Conservation (phyloP, 2,113 vertebrate species). For the Amphiprion percula region DNA sequence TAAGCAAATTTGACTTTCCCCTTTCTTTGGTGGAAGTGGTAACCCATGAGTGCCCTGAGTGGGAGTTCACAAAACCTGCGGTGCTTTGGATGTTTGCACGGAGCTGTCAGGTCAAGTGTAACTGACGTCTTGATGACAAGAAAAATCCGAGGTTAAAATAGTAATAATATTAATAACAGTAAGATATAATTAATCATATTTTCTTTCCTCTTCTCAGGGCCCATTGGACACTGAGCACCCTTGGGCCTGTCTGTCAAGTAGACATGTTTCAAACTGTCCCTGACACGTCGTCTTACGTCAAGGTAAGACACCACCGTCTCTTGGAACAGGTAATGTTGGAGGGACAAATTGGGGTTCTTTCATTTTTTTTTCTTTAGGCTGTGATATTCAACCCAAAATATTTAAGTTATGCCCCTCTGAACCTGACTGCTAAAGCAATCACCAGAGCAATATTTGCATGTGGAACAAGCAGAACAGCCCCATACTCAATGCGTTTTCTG, state of each 20-base stretch:
- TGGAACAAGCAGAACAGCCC: not conserved
- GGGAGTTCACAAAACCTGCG: slow-evolving; percentile 21
- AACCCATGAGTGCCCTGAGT: slow-evolving; percentile 23
- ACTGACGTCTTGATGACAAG: not conserved
- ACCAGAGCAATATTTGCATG: not conserved
- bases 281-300: slow-evolving; percentile 98
- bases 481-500: too few relatives aligned
- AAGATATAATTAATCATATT: not conserved
- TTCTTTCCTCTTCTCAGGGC: slow-evolving; percentile 53
- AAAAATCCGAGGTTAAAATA: not conserved
- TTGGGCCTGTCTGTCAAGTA: slow-evolving; percentile 78
- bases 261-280: slow-evolving; percentile 98
- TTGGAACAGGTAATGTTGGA: slow-evolving; percentile 89
- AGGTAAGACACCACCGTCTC: slow-evolving; percentile 94
- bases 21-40: slow-evolving; percentile 72
- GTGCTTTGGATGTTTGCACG: slow-evolving; percentile 10
- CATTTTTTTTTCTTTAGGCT: not conserved
- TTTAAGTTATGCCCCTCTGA: not conserved
- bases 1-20: slow-evolving; percentile 50
- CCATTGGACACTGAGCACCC: slow-evolving; percentile 73
- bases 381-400: too few relatives aligned
- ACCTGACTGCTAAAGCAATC: not conserved
- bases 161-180: not conserved
- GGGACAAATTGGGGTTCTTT: slow-evolving; percentile 39
- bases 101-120: slow-evolving; percentile 7